Evolutionary conservation across 2,888 invertebrate genomes (phyloP), one percentile per base, ranked within the genome.

Genomic region (Eupithecia dodoneata): DNA sequence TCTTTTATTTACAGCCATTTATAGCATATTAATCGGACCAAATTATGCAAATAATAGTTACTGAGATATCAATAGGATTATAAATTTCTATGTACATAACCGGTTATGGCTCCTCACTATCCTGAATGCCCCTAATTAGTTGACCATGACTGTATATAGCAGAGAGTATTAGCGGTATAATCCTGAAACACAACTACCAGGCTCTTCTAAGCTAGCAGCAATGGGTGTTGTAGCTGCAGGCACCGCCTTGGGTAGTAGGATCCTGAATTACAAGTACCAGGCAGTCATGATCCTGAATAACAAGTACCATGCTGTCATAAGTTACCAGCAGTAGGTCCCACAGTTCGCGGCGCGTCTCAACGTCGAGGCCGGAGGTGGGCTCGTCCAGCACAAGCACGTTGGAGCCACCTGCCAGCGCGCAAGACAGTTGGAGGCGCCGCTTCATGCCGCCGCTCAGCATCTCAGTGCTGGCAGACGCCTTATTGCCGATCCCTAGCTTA

Each of bases 391-490:
- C 96, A 73, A 97, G 86, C 69, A 90, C 87, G n/a, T 79, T 96
- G 15, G 98, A 97, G 81, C 96, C 96, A 0, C 98, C 98, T 59
- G 98, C 96, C 70, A 98, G 95, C 0, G 99, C 98, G 89, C 98
- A 98, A 49, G 97, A 98, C 41, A 99, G 96, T 71, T 97, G 98
- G 15, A 98, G 80, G 10, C 76, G 49, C n/a, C 76, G 70, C 71
- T 73, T 71, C 76, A 76, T 76, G 4, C 98, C 97, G 86, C 76
- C 76, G 13, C 72, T 73, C 4, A 76, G 73, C 9, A 97, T 5
- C 30, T 3, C 13, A 42, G 65, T 55, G 2, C 3, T 3, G 42
- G 3, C 97, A 66, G 15, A 42, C 42, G 44, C 69, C 69, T 69
- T 69, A 9, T 45, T 13, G 66, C 52, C 42, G 47, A 59, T 49